These are phyloP conservation scores for Acleris emargana DNA, from an alignment of 2,888 invertebrate genomes.

Conservation along the genomic window DNA sequence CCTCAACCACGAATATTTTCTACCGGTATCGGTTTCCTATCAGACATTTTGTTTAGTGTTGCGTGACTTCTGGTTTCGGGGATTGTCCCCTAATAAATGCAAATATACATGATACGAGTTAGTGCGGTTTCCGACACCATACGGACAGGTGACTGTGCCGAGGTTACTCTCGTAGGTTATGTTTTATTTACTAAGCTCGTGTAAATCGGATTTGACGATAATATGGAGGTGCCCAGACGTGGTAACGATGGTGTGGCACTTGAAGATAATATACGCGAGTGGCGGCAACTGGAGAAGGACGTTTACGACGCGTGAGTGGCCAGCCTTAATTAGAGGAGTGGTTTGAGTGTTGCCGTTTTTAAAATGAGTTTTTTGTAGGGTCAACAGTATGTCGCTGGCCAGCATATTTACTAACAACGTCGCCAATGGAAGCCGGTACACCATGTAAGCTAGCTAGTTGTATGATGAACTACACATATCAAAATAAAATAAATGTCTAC, in stretches of 20 bases:
- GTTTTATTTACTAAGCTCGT: too few relatives aligned
- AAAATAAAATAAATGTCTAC: too few relatives aligned
- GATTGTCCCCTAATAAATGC: slow-evolving; percentile 28
- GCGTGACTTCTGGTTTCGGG: slow-evolving; percentile 19
- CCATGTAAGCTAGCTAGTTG: background rate
- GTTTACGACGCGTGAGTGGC: slow-evolving; percentile 25
- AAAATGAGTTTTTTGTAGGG: background rate
- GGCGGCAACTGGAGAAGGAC: slow-evolving; percentile 30
- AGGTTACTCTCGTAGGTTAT: too few relatives aligned
- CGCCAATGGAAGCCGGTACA: background rate
- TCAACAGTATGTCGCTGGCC: background rate
- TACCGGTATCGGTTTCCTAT: slow-evolving; percentile 11
- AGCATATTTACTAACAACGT: background rate
- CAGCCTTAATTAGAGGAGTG: background rate
- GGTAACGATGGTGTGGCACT: slow-evolving; percentile 11
- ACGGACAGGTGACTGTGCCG: slow-evolving; percentile 18
- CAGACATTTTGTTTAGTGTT: background rate
- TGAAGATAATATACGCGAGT: slow-evolving; percentile 28
- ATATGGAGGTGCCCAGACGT: background rate
- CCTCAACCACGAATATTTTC: slow-evolving; percentile 5
- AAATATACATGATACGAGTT: slow-evolving; percentile 14
- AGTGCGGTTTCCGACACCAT: slow-evolving; percentile 22
- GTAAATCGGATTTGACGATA: too few relatives aligned
- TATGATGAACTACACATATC: too few relatives aligned
- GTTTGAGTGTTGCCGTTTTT: background rate